Evolutionary conservation across 2,113 vertebrate genomes (phyloP), one percentile per base, ranked within the genome.

Genomic region (Brachypteracias leptosomus): DNA sequence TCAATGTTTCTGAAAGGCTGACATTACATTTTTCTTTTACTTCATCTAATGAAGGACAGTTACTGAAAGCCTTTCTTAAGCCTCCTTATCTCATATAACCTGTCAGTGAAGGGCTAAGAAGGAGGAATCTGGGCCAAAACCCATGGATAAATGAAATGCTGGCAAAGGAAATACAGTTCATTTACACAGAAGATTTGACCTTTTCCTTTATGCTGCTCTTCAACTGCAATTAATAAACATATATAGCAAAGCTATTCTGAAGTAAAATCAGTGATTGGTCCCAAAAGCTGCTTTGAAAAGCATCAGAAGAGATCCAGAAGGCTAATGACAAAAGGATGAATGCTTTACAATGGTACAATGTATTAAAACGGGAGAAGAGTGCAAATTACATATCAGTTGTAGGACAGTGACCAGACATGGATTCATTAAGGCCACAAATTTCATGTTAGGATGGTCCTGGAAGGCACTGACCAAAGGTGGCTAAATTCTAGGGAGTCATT

Each of bases 301-400:
- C 6, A 3, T 33, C 47, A 38, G 44, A 73, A 76, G 21, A 80
- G 38, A 8, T 58, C n/a, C 61, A 71, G 46, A 35, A 75, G 15
- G 11, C 25, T 51, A 17, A 47, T 2, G 5, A 33, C 15, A 38
- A 86, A 79, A 78, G 15, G 17, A 35, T 21, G 20, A 92, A 58
- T 25, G 13, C 7, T 20, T 90, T 1, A 0, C 13, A 35, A 18
- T 13, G 2, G 9, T 47, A 18, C 21, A 73, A 13, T 4, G 3
- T 26, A 21, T 49, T 40, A 46, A 49, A n/a, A 84, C 31, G 10
- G 19, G 1, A n/a, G 28, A 31, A 42, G 63, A 52, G 11, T 7
- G 3, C 10, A 18, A 16, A 7, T 6, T 57, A 21, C 3, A 0
- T 8, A 40, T 35, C 6, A 35, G 25, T 21, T 63, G 9, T 28